Percentiles rank a stretch among this genome's conserved stretches.
Conservation (phyloP, 2,797 vertebrate genomes). For the Psittacula derbiana region DNA sequence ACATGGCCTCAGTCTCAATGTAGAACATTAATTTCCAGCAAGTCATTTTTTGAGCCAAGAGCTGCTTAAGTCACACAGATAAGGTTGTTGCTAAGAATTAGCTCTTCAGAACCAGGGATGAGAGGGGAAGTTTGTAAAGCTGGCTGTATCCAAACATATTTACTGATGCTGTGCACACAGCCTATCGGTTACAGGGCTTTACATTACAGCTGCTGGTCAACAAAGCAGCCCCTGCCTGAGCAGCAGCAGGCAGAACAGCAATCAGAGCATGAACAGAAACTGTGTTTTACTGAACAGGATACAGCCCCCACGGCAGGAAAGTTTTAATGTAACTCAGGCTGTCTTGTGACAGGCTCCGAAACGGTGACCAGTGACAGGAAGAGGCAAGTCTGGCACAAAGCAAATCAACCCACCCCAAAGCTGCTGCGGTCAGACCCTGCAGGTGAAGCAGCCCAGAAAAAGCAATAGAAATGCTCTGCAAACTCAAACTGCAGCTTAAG, state of each 20-base stretch:
- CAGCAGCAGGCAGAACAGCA: background rate
- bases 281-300: slow-evolving; percentile 1
- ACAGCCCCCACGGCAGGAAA: background rate
- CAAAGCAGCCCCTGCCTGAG: slow-evolving; percentile 14
- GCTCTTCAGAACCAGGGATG: background rate
- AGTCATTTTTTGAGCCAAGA: background rate
- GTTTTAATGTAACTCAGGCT: background rate
- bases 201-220: background rate
- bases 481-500: background rate
- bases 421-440: background rate
- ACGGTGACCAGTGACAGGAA: background rate
- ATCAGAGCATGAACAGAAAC: background rate
- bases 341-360: background rate
- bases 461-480: background rate
- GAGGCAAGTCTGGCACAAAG: background rate
- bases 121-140: background rate
- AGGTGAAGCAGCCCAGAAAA: background rate
- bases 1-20: background rate
- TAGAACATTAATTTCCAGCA: background rate
- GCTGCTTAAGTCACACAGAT: background rate
- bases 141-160: background rate
- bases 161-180: slow-evolving; percentile 32
- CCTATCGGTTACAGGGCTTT: background rate
- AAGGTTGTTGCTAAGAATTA: slow-evolving; percentile 1
- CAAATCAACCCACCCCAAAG: background rate